Evolutionary conservation across 2,113 vertebrate genomes (phyloP), one percentile per base, ranked within the genome.

Genomic region (Peromyscus leucopus): DNA sequence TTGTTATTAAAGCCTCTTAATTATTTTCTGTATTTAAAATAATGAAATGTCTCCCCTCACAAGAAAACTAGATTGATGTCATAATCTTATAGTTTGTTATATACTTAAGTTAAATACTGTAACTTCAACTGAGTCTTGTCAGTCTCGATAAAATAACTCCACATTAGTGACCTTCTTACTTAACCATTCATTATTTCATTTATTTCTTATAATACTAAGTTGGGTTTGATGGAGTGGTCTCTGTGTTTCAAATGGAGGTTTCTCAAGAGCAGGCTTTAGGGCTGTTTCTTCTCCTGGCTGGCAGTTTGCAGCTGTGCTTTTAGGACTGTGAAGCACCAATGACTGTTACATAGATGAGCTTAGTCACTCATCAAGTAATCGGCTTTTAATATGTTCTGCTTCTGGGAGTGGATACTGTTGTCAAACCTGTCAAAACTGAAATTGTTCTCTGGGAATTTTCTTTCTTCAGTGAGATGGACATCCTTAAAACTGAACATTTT

Each of bases 391-490:
- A 75, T 31, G 11, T 79, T 90, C 83, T 2, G 36, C 39, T 76
- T 83, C 12, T 89, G 46, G 88, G n/a, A 19, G 46, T 93, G 78
- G 26, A 74, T 87, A 10, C 46, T 90, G 0, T 87, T 94, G 33
- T 51, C 72, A 85, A 51, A 71, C 13, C 90, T 95, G 97, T 89
- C 33, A 91, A 89, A 88, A 84, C 46, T 93, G 94, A 36, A 86
- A 2, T 92, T 96, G 36, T 78, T 96, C 12, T 95, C n/a, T 91
- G 36, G 57, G 95, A 75, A 72, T 96, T 96, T 95, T 98, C 97
- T 55, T 26, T 83, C 42, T 98, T 61, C 72, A 99, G 99, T 98
- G 99, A 99, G 98, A 99, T 99, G 98, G 99, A 99, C 97, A 98
- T 98, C 90, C 98, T 99, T 89, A 99, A 99, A 98, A 99, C 98